A percentile compares a stretch with the other conserved stretches of the same genome.
phyloP scores from a whole-genome alignment of 2,113 vertebrate species.

The Burhinus oedicnemus region DNA sequence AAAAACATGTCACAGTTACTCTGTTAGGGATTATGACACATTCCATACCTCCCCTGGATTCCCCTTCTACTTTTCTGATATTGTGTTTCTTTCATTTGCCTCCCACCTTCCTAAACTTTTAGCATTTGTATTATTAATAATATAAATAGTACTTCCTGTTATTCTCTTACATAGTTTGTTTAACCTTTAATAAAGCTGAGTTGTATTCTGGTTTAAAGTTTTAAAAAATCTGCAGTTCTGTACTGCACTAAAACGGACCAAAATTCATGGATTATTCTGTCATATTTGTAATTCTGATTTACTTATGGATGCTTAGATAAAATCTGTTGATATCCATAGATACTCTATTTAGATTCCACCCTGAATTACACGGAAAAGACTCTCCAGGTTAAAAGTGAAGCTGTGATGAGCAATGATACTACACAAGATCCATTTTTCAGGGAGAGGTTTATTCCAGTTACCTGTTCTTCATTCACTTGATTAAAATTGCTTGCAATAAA shows the following conservation, averaged over 20 bases:
- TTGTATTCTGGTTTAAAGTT: too few species aligned
- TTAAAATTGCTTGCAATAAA: background rate
- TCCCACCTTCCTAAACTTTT: too few species aligned
- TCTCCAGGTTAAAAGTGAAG: background rate
- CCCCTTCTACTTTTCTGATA: too few species aligned
- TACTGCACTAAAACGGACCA: too few species aligned
- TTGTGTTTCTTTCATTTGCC: too few species aligned
- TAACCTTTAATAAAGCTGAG: too few species aligned
- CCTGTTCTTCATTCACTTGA: background rate
- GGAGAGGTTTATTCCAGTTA: background rate
- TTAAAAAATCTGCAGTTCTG: too few species aligned
- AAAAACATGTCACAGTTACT: background rate
- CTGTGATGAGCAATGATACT: background rate
- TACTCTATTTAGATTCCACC: background rate
- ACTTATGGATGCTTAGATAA: background rate
- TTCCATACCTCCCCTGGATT: too few species aligned
- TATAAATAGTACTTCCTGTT: too few species aligned
- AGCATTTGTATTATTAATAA: too few species aligned
- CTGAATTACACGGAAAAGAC: background rate
- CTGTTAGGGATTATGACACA: background rate
- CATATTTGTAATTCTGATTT: background rate
- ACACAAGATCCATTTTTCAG: background rate
- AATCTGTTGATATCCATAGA: background rate
- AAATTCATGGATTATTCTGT: background rate
- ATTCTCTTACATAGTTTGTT: too few species aligned